Base-by-base conservation (phyloP, 2,888 invertebrate genomes). In the Caenorhabditis sp. region DNA sequence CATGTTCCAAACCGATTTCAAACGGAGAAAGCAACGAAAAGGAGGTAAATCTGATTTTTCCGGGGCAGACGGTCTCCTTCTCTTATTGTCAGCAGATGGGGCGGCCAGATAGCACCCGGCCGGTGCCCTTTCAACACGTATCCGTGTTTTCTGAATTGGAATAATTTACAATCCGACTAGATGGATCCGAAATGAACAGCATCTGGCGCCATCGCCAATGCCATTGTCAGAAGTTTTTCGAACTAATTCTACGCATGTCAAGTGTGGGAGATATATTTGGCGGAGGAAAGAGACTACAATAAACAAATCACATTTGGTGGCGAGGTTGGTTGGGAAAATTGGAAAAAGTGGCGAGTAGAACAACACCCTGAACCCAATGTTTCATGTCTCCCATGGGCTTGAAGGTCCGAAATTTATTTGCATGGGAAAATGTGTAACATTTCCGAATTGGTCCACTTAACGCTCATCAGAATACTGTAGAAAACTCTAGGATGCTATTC, bases 1-100 rank as follows among this genome's bases (percentile, higher is more conserved):
- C 39, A 35, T 66, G 66, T 66, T 56, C 56, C 32, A 43, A 65
- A 65, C 55, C 53, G 32, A 48, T 52, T 62, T 55, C 41, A 22
- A 37, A 55, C 15, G 46, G 46, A 46, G 26, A 37, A 15, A 22
- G 17, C 26, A 43, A 55, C 35, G 27, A 53, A n/a, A 63, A 43
- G 52, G 43, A 53, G 65, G 53, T 55, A 65, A 70, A 70, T 70
- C 70, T 15, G 70, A 68, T 59, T 68, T 68, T 68, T 68, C 68
- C 68, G 68, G 68, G 24, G 68, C 20, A 52, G 26, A 24, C 6
- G 17, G 48, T 3, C 15, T n/a, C 5, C 15, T 15, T 32, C 30
- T 48, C 20, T 24, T 55, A 26, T 52, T 65, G 45, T 55, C 55
- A 37, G 30, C 27, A 48, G 68, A 68, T 68, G 43, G 59, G 56